Percentiles rank a stretch among this genome's conserved stretches.
These are phyloP conservation scores for Tragelaphus scriptus DNA, from an alignment of 2,113 vertebrate genomes.

Conservation along the genomic window DNA sequence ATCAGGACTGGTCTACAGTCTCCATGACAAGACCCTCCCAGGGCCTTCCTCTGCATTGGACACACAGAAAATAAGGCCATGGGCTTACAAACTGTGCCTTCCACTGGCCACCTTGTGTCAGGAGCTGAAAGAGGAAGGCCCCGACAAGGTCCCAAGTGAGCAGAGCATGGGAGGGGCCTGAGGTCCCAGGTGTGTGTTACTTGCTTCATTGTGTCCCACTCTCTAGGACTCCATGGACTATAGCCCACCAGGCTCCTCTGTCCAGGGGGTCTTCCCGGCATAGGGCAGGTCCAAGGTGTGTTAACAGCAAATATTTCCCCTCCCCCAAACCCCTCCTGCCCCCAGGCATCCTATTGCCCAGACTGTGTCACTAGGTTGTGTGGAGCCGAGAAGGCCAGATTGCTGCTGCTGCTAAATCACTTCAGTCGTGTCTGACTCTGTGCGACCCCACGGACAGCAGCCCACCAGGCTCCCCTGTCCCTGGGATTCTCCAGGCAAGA, in stretches of 20 bases:
- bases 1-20: not conserved
- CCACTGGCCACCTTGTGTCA: not conserved
- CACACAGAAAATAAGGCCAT: not conserved
- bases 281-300: not conserved
- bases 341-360: not conserved
- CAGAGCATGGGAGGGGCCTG: not conserved
- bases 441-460: too few species aligned
- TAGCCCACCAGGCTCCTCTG: not conserved
- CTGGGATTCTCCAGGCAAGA: too few species aligned
- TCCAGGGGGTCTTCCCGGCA: not conserved
- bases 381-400: not conserved
- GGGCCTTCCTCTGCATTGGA: too few species aligned
- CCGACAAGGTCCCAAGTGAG: not conserved
- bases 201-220: not conserved
- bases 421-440: too few species aligned
- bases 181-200: not conserved
- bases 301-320: not conserved
- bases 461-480: too few species aligned
- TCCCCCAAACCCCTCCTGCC: accelerated
- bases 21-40: not conserved
- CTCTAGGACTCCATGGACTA: not conserved
- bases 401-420: not conserved
- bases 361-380: not conserved
- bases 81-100: not conserved
- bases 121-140: not conserved